Evolutionary conservation across 2,797 vertebrate genomes (phyloP), one percentile per base, ranked within the genome.

Genomic region (Melanotaenia maccullochi): DNA sequence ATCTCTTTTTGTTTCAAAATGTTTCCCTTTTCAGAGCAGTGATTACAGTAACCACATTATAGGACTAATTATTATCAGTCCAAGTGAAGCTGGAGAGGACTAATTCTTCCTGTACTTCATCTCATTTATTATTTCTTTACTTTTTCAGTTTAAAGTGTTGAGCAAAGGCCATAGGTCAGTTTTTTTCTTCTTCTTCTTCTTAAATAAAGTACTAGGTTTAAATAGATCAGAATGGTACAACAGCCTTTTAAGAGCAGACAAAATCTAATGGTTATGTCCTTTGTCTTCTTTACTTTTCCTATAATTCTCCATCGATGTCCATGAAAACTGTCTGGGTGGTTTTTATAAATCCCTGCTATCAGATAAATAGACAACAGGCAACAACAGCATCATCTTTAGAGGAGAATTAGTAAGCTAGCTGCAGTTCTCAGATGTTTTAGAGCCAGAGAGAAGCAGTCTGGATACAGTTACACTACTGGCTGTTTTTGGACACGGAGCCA

Each of bases 401-500:
- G 14, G 40, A 16, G 14, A 14, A 40, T 13, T 12, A 13, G 12
- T 47, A 3, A 47, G 18, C n/a, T n/a, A n/a, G 44, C 44, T n/a
- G 20, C 44, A 13, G 11, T n/a, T 49, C 24, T 54, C 59, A 63
- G 42, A 52, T 73, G n/a, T 32, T 54, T 64, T 11, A 35, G 60
- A 36, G 64, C 54, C 60, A 56, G 79, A 74, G 81, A 68, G 63
- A 71, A 75, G 61, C 38, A 5, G 55, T 44, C 47, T 75, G 73
- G 75, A 66, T 71, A 12, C 63, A 63, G 81, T 82, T 76, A 52
- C 68, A 70, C 36, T 5, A 5, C 65, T 32, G 78, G 64, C 57
- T 84, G 79, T 87, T 89, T 47, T 79, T 72, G 83, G 82, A 82
- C 71, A 0, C 0, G 9, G 67, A 69, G 73, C 70, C 76, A 1